These are phyloP conservation scores for Erannis defoliaria DNA, from an alignment of 2,888 invertebrate species.

Conservation along the genomic window DNA sequence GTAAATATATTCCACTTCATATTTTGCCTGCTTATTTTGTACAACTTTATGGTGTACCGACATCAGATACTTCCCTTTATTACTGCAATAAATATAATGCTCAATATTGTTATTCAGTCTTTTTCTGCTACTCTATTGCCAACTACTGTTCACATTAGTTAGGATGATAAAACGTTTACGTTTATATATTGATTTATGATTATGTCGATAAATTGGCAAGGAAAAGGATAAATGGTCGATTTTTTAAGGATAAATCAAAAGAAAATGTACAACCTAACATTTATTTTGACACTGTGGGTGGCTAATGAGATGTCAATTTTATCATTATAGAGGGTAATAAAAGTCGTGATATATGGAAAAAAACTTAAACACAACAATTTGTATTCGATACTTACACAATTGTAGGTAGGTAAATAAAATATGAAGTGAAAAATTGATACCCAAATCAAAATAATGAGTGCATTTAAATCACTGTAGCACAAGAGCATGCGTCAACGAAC, in stretches of 20 bases:
- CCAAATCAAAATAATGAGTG: slow-evolving; percentile 35
- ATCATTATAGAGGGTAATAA: slow-evolving; percentile 16
- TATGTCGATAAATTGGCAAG: slow-evolving; percentile 10
- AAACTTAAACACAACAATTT: not conserved
- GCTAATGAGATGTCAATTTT: slow-evolving; percentile 11
- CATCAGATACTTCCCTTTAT: slow-evolving; percentile 1
- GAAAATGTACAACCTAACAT: slow-evolving; percentile 1
- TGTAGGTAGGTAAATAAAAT: not conserved
- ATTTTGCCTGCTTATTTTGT: slow-evolving; percentile 10
- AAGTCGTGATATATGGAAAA: slow-evolving; percentile 13
- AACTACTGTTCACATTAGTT: not conserved
- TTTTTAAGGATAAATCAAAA: not conserved
- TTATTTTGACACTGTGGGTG: slow-evolving; percentile 16
- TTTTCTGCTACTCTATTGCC: not conserved
- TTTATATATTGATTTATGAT: slow-evolving; percentile 19
- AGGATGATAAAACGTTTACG: slow-evolving; percentile 14
- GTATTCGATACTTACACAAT: not conserved
- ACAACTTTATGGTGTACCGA: slow-evolving; percentile 9
- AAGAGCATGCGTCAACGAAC: slow-evolving; percentile 34
- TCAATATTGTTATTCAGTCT: slow-evolving; percentile 2
- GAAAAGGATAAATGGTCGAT: slow-evolving; percentile 8
- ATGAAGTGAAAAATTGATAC: slow-evolving; percentile 26
- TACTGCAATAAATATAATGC: slow-evolving; percentile 5
- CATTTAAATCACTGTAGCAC: slow-evolving; percentile 40
- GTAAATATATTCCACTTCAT: not conserved